phyloP scores from a whole-genome alignment of 2,888 invertebrate genomes.

The Metallyticus violacea region DNA sequence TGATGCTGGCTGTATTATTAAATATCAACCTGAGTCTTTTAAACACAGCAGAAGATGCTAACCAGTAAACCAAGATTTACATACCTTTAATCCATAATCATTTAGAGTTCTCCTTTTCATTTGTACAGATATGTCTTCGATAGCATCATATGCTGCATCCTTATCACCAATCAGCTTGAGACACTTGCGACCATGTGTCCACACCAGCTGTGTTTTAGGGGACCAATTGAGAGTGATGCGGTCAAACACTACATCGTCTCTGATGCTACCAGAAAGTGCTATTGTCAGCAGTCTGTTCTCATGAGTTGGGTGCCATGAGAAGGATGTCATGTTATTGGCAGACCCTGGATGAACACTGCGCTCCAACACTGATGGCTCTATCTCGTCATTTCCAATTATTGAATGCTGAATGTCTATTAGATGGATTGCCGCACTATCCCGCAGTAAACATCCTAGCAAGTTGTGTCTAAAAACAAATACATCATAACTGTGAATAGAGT shows the following conservation, averaged over 20 bases:
- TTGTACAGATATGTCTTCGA: constrained; percentile 68
- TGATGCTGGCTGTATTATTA: not conserved
- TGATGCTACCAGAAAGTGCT: constrained; percentile 58
- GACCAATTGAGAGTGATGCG: constrained; percentile 81
- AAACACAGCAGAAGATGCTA: too few species aligned
- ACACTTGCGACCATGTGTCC: constrained; percentile 70
- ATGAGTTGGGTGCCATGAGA: constrained; percentile 84
- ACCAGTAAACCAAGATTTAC: too few species aligned
- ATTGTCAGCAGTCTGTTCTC: constrained; percentile 74
- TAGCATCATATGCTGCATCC: constrained; percentile 51
- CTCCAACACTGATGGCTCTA: constrained; percentile 74
- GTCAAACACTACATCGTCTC: constrained; percentile 76
- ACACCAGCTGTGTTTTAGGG: constrained; percentile 65
- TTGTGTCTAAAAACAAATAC: constrained; percentile 55
- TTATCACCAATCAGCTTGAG: constrained; percentile 59
- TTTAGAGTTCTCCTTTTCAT: constrained; percentile 68
- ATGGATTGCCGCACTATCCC: constrained; percentile 72
- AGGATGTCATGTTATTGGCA: constrained; percentile 58
- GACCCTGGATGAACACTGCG: constrained; percentile 55
- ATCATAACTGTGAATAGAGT: too few species aligned
- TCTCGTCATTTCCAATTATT: constrained; percentile 60
- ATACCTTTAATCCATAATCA: constrained; percentile 79
- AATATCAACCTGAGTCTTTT: too few species aligned
- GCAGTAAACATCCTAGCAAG: constrained; percentile 75
- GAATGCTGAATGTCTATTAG: constrained; percentile 83